Evolutionary conservation across 2,797 vertebrate species (phyloP).

Genomic region (Fistularia commersonii): DNA sequence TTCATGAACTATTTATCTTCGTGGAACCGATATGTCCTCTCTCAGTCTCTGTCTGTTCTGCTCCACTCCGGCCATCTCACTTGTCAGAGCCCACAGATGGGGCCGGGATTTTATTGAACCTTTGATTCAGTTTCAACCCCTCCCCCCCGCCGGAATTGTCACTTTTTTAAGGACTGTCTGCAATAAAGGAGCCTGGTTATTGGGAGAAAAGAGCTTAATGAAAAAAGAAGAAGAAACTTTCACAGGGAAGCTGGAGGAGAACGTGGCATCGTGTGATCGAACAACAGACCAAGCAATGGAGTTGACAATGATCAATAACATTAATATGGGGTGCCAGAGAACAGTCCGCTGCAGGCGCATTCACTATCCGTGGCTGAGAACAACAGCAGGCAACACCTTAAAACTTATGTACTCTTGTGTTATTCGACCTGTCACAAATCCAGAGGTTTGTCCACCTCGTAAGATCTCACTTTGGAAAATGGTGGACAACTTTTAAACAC

Average conservation of each 20-base stretch:
- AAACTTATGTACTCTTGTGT: too few relatives aligned
- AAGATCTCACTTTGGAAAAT: too few relatives aligned
- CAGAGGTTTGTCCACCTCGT: too few relatives aligned
- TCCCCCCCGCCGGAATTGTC: slow-evolving; percentile 54
- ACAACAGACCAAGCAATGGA: slow-evolving; percentile 39
- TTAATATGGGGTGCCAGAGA: slow-evolving; percentile 57
- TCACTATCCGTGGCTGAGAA: slow-evolving; percentile 14
- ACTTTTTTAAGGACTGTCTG: slow-evolving; percentile 68
- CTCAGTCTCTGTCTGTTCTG: slow-evolving; percentile 48
- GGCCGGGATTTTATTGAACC: slow-evolving; percentile 73
- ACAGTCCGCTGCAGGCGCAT: slow-evolving; percentile 53
- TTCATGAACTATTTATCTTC: slow-evolving; percentile 77
- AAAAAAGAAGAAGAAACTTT: slow-evolving; percentile 65
- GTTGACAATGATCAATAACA: slow-evolving; percentile 75
- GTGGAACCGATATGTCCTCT: slow-evolving; percentile 64
- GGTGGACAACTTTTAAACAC: too few relatives aligned
- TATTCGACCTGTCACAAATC: too few relatives aligned
- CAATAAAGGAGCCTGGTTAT: slow-evolving; percentile 75
- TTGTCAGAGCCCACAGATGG: slow-evolving; percentile 69
- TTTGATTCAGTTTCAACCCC: slow-evolving; percentile 65
- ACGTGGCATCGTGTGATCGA: slow-evolving; percentile 31
- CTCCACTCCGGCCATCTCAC: slow-evolving; percentile 58
- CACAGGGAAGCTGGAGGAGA: slow-evolving; percentile 29
- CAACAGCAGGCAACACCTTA: too few relatives aligned
- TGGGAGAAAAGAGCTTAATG: slow-evolving; percentile 56